A percentile compares a stretch with the other conserved stretches of the same genome.
Conservation (phyloP, 2,113 vertebrate species). For the Ancistrus triradiatus region DNA sequence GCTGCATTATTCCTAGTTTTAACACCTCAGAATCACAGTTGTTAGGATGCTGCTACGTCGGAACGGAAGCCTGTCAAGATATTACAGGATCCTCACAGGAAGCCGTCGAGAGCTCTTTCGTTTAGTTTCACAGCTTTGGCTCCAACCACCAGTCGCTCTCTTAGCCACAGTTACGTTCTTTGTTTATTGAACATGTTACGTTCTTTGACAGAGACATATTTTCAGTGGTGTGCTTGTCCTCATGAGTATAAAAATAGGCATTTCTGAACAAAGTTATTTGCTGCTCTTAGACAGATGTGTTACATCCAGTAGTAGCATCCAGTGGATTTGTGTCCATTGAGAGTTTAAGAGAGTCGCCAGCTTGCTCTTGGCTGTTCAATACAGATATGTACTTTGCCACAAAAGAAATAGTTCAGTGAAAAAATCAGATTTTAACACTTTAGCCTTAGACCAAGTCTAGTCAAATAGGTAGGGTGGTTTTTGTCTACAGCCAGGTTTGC, state of each 20-base stretch:
- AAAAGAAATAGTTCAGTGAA: conserved; percentile 6
- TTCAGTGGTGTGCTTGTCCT: conserved; percentile 71
- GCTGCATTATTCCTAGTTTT: not conserved
- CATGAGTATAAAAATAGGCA: conserved; percentile 70
- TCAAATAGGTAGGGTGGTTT: too few species aligned
- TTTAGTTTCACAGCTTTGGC: conserved; percentile 43
- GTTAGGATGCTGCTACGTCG: not conserved
- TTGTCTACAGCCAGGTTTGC: too few species aligned
- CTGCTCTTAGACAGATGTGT: conserved; percentile 45
- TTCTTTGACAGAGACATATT: conserved; percentile 35
- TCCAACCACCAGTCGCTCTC: conserved; percentile 30
- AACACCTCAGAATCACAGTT: not conserved
- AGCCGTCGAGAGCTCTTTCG: conserved; percentile 6
- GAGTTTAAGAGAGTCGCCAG: conserved; percentile 20
- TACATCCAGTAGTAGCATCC: conserved; percentile 40
- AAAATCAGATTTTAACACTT: not conserved
- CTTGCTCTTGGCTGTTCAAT: conserved; percentile 24
- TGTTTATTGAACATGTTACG: conserved; percentile 34
- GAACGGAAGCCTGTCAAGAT: not conserved
- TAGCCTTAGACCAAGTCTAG: not conserved
- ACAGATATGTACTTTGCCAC: conserved; percentile 18
- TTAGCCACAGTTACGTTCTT: conserved; percentile 37
- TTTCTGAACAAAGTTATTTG: conserved; percentile 53
- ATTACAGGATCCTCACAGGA: not conserved
- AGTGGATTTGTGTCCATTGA: conserved; percentile 23